These are phyloP conservation scores for Megaceryle torquata DNA, from an alignment of 2,113 vertebrate species.

Conservation along the genomic window DNA sequence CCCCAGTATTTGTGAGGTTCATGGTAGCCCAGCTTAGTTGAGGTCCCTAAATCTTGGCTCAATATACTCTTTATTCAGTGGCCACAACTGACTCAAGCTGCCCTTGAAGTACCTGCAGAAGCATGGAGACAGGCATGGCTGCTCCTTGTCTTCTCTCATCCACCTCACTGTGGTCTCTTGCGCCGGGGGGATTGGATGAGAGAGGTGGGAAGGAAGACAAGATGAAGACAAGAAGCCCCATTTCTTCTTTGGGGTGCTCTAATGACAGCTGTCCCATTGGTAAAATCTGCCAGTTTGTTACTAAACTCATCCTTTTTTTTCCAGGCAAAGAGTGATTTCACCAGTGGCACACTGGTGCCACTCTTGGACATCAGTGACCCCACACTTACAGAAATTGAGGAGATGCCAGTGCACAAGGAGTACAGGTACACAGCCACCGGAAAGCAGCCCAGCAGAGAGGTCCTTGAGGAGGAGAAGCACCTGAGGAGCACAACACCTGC, in stretches of 20 bases:
- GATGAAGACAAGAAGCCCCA: neutral
- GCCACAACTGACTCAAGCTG: neutral
- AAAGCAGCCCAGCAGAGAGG: neutral
- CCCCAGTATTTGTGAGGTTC: neutral
- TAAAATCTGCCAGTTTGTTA: neutral
- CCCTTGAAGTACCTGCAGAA: fast-evolving
- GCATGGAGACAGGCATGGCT: neutral
- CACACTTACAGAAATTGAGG: constrained; percentile 45
- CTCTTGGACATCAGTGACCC: constrained; percentile 47
- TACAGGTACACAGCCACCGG: neutral
- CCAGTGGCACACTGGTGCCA: neutral
- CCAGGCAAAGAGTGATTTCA: constrained; percentile 50
- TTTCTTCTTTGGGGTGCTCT: neutral
- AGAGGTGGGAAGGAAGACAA: neutral
- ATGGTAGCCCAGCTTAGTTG: neutral
- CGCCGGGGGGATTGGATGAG: neutral
- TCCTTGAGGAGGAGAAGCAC: neutral
- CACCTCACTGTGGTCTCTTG: neutral
- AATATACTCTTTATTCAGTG: fast-evolving
- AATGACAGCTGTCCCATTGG: fast-evolving
- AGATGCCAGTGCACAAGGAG: neutral
- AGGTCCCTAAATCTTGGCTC: neutral
- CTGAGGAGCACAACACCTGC: fast-evolving
- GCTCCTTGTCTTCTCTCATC: neutral
- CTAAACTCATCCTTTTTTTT: neutral